Evolutionary conservation across 30 jellyfish, hydroid and myxozoan genomes (phyloP).

Genomic region (Pelagia noctiluca): DNA sequence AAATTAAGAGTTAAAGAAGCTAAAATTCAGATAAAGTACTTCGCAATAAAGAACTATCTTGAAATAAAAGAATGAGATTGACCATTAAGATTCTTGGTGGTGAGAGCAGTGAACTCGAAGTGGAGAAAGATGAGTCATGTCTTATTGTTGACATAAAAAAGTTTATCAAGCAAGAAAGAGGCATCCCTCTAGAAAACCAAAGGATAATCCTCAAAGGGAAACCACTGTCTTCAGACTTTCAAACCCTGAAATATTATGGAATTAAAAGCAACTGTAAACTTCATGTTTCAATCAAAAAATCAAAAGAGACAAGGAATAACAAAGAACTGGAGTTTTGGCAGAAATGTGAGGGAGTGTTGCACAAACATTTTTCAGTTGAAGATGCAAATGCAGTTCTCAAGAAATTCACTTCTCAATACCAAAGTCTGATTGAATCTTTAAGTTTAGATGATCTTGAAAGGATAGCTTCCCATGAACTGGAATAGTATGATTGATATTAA

Average conservation of each 20-base stretch:
- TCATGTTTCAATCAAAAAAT: constrained; percentile 48
- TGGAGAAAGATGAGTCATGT: constrained; percentile 5
- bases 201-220: constrained; percentile 51
- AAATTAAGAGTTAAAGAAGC: too few species aligned
- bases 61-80: constrained; percentile 53
- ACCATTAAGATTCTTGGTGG: constrained; percentile 24
- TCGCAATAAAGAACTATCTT: too few species aligned
- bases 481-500: too few species aligned
- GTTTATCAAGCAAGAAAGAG: background rate
- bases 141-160: background rate
- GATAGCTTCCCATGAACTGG: constrained; percentile 40
- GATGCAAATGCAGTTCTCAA: constrained; percentile 30
- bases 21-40: too few species aligned
- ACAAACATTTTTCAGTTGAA: constrained; percentile 23
- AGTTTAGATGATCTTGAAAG: constrained; percentile 66
- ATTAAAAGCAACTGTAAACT: constrained; percentile 21
- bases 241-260: constrained; percentile 37
- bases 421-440: constrained; percentile 14
- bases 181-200: constrained; percentile 22
- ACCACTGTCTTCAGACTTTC: constrained; percentile 24
- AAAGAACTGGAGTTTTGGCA: background rate
- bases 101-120: constrained; percentile 32
- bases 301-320: background rate
- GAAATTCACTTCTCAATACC: constrained; percentile 8
- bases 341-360: constrained; percentile 6